These are phyloP conservation scores for Leptarthrus brevirostris DNA, from an alignment of 2,888 invertebrate genomes.

Conservation along the genomic window DNA sequence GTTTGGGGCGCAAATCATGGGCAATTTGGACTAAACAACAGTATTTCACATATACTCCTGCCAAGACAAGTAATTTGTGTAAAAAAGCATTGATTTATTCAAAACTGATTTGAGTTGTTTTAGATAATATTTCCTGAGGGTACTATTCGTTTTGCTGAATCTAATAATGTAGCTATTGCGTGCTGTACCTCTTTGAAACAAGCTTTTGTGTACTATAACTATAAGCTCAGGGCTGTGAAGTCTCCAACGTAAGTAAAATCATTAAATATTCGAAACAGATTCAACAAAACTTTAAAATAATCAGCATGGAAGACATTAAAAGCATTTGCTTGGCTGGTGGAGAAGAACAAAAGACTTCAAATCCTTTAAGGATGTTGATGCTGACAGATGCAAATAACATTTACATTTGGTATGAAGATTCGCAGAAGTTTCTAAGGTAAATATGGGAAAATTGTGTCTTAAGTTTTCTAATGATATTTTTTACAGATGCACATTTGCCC, in stretches of 20 bases:
- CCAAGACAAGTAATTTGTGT: conserved; percentile 59
- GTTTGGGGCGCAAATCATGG: conserved; percentile 88
- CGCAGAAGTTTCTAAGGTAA: conserved; percentile 64
- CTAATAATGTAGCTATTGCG: conserved; percentile 63
- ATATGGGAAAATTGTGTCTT: too few species aligned
- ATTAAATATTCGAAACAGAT: conserved; percentile 33
- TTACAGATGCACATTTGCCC: conserved; percentile 50
- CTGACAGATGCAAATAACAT: conserved; percentile 63
- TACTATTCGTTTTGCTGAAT: conserved; percentile 64
- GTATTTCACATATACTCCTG: conserved; percentile 56
- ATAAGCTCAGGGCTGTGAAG: conserved; percentile 61
- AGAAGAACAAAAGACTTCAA: conserved; percentile 58
- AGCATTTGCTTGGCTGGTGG: conserved; percentile 58
- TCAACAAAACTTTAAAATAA: conserved; percentile 61
- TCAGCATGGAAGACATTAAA: neutral
- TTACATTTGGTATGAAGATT: conserved; percentile 65
- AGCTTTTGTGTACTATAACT: conserved; percentile 62
- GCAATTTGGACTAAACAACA: conserved; percentile 73
- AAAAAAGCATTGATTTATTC: neutral
- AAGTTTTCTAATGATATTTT: neutral
- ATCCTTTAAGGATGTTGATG: conserved; percentile 61
- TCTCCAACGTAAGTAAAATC: conserved; percentile 61
- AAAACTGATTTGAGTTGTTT: neutral
- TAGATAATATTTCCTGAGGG: conserved; percentile 57
- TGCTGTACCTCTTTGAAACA: conserved; percentile 60